Evolutionary conservation across 2,797 vertebrate species (phyloP), one percentile per base, ranked within the genome.

Genomic region (Catharus ustulatus): DNA sequence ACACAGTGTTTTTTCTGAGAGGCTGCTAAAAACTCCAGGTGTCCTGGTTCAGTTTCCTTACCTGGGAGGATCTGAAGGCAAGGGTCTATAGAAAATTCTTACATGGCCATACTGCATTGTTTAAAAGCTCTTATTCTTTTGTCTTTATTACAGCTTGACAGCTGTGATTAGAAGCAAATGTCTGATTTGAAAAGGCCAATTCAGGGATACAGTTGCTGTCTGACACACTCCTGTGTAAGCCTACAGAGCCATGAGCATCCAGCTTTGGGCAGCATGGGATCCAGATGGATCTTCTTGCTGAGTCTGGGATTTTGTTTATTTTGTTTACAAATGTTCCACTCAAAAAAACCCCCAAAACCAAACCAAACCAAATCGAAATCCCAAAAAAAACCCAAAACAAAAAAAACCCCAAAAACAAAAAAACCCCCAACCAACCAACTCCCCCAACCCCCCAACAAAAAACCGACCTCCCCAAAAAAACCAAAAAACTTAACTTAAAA

Each of bases 131-230:
- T 81, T 59, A 34, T 42, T 84, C 91, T 80, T 62, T n/a, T 58
- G 15, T 11, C 49, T 82, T 52, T 87, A 30, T 77, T 81, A 48
- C 48, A 87, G 67, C 58, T 73, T 93, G 77, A 85, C 55, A 79
- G 19, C 26, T 69, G 48, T 82, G 57, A 82, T 91, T 73, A 67
- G 67, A 87, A 87, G 32, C 55, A 87, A 92, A 78, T 90, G 77
- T 63, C 27, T 84, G 52, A 76, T 73, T 69, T 82, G 71, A 84
- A 43, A 89, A 72, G 59, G 63, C 32, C 16, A 73, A 3, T 76
- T 84, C 55, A 84, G 26, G 40, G 84, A 81, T n/a, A 49, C 22
- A 55, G 36, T 43, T 72, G n/a, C 51, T 84, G 51, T 71, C 62
- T 94, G 89, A 45, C 69, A 49, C 29, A 64, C 29, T 55, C 88